Evolutionary conservation across 2,888 invertebrate genomes (phyloP).

Genomic region (Hirtodrosophila confusa): DNA sequence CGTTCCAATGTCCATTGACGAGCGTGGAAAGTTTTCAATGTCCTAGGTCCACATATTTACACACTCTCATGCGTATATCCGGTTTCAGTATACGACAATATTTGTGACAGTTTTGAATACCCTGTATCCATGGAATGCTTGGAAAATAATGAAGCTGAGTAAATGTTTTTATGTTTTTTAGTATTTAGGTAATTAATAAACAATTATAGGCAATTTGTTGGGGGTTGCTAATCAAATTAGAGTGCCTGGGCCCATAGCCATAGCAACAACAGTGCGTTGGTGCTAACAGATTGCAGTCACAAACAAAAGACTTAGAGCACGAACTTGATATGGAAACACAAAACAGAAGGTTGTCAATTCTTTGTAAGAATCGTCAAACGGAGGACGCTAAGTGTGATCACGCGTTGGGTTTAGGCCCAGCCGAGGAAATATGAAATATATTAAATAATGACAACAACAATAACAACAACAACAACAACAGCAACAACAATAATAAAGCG

Average conservation of each 20-base stretch:
- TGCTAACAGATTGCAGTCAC: conserved; percentile 33
- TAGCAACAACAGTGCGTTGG: conserved; percentile 17
- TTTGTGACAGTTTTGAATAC: conserved; percentile 13
- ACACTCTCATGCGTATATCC: conserved; percentile 17
- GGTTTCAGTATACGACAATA: conserved; percentile 17
- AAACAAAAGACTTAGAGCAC: conserved; percentile 55
- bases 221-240: conserved; percentile 67
- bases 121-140: too few relatives aligned
- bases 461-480: conserved; percentile 13
- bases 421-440: conserved; percentile 13
- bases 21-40: conserved; percentile 51
- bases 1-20: neutral
- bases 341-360: conserved; percentile 22
- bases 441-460: conserved; percentile 15
- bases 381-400: conserved; percentile 41
- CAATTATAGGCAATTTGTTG: conserved; percentile 53
- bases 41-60: conserved; percentile 23
- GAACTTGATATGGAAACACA: conserved; percentile 24
- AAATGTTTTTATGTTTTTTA: conserved; percentile 10
- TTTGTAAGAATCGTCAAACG: conserved; percentile 8
- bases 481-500: conserved; percentile 14
- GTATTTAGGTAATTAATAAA: conserved; percentile 40
- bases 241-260: neutral
- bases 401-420: conserved; percentile 18
- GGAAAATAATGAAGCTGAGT: too few relatives aligned